Evolutionary conservation across 2,888 invertebrate genomes (phyloP), one percentile per base, ranked within the genome.

Genomic region (Phytoseiulus persimilis): DNA sequence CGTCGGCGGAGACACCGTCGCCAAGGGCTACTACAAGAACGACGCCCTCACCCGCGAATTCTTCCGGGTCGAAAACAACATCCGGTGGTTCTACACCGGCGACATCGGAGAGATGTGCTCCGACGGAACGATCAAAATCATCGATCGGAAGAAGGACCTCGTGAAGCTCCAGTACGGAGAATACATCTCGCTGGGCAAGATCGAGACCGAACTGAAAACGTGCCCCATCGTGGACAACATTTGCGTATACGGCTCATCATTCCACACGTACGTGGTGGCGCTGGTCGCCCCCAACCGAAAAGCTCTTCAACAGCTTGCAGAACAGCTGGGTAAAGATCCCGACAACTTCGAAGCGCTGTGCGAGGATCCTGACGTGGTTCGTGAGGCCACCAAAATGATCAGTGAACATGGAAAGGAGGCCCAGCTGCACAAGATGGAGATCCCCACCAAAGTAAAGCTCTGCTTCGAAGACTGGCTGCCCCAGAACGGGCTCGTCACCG

Each of bases 91-190:
- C 94, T 95, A 95, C 92, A 97, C 98, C 31, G 99, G 99, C 0
- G 99, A 99, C 93, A 96, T 99, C 93, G 98, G 96, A 0, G 97
- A 98, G 94, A 94, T 98, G 92, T 96, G 98, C 92, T 94, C 95
- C 83, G 98, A 99, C 93, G 99, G 99, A 39, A 96, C 95, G 92
- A 95, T 99, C 92, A 96, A 96, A 94, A 98, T 99, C 92, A 98
- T 99, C 92, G 99, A 99, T 93, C 96, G 99, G 91, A 99, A 99
- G 94, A 99, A 99, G 94, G 99, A 99, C 94, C 94, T 99, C 91
- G 98, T 99, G 83, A 99, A 99, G 93, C 94, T 99, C 90, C 98
- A 99, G 93, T 96, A 97, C 45, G 99, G 99, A 91, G 99, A 99
- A 93, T 99, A 99, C 93, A 97, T 99, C 32, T 98, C 98, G 0